Percentiles rank a stretch among this genome's conserved stretches.
These are phyloP conservation scores for Camponotus pennsylvanicus DNA, from an alignment of 1,140 invertebrate genomes.

Conservation along the genomic window DNA sequence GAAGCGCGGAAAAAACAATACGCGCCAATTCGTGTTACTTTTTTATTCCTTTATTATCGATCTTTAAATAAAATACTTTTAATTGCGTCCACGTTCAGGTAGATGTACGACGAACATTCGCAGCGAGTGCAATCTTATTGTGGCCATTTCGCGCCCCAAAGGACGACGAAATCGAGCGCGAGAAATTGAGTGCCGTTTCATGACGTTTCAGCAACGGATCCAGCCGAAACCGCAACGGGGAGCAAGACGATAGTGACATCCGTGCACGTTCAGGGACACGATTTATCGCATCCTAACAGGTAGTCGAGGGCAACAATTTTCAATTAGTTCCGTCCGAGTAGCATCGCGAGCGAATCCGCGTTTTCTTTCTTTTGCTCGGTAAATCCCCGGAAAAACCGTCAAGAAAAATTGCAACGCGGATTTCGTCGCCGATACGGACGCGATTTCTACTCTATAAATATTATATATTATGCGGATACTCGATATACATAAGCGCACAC, in stretches of 20 bases:
- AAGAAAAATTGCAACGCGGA: conserved; percentile 26
- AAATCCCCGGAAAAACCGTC: conserved; percentile 41
- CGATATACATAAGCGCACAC: conserved; percentile 21
- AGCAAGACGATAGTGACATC: conserved; percentile 25
- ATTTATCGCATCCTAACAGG: conserved; percentile 59
- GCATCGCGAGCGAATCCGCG: conserved; percentile 17
- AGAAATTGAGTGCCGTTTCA: conserved; percentile 51
- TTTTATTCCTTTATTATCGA: not conserved
- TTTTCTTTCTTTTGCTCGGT: not conserved
- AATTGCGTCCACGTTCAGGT: not conserved
- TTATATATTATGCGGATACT: conserved; percentile 17
- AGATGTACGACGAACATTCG: too few relatives aligned
- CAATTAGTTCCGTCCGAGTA: conserved; percentile 58
- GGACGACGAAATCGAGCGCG: conserved; percentile 29
- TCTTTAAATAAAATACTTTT: not conserved
- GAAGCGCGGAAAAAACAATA: not conserved
- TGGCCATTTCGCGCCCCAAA: conserved; percentile 13
- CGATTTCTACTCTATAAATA: conserved; percentile 35
- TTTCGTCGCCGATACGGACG: conserved; percentile 1
- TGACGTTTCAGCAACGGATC: conserved; percentile 9
- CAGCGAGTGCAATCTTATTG: not conserved
- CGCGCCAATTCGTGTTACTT: not conserved
- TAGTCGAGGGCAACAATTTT: conserved; percentile 56
- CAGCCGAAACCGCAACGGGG: conserved; percentile 28
- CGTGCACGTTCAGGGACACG: conserved; percentile 41